phyloP scores from a whole-genome alignment of 2,888 invertebrate genomes.

The Euproctis similis region DNA sequence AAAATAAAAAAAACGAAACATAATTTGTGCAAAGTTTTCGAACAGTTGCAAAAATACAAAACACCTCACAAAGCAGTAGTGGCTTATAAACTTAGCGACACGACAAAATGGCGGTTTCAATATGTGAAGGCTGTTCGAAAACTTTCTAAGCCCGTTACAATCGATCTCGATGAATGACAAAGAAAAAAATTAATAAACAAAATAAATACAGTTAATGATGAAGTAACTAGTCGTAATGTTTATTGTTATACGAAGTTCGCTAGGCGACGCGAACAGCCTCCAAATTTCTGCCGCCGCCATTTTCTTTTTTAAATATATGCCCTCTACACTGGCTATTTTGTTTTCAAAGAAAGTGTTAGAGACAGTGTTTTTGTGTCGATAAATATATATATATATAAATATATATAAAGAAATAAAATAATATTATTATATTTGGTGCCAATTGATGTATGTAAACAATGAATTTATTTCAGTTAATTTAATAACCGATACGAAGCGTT shows the following conservation, averaged over 20 bases:
- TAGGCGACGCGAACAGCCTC: conserved; percentile 75
- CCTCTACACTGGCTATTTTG: conserved; percentile 50
- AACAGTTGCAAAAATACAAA: conserved; percentile 69
- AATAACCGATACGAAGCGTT: too few relatives aligned
- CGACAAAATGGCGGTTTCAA: conserved; percentile 67
- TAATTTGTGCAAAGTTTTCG: conserved; percentile 75
- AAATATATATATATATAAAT: too few relatives aligned
- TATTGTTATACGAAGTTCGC: conserved; percentile 53
- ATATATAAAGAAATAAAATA: too few relatives aligned
- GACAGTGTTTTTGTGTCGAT: conserved; percentile 86
- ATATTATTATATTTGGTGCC: too few relatives aligned
- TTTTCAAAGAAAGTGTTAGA: conserved; percentile 60
- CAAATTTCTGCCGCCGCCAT: conserved; percentile 75
- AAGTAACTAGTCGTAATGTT: conserved; percentile 50
- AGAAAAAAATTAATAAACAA: conserved; percentile 48
- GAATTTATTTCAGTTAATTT: too few relatives aligned
- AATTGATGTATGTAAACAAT: too few relatives aligned
- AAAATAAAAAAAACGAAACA: conserved; percentile 23
- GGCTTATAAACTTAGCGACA: conserved; percentile 37
- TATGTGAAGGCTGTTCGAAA: conserved; percentile 81
- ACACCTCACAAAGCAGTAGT: conserved; percentile 45
- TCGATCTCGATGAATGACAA: conserved; percentile 54
- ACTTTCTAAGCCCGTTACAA: conserved; percentile 63
- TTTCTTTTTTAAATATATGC: conserved; percentile 42
- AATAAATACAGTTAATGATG: conserved; percentile 51